Evolutionary conservation across 2,888 invertebrate species (phyloP).

Genomic region (Oscheius myriophilus): DNA sequence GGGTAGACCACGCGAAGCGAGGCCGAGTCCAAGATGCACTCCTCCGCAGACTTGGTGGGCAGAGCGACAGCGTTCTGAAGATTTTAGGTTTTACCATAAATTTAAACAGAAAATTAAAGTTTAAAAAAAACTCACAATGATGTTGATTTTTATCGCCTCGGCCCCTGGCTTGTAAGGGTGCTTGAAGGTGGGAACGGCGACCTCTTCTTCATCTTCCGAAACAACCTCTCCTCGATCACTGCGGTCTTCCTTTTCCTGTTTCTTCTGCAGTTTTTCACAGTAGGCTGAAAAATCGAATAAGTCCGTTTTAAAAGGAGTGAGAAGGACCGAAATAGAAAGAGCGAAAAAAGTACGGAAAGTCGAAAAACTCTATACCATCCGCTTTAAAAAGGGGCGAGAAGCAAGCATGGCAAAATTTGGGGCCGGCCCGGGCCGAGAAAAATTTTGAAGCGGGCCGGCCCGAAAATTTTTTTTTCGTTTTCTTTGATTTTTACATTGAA

Average conservation of each 20-base stretch:
- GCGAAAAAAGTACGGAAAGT: background rate
- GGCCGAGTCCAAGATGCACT: conserved; percentile 32
- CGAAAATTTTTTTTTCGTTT: too few relatives aligned
- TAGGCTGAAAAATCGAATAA: conserved; percentile 40
- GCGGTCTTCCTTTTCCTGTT: conserved; percentile 44
- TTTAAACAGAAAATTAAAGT: conserved; percentile 16
- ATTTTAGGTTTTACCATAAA: too few relatives aligned
- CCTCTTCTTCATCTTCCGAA: conserved; percentile 37
- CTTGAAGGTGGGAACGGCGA: conserved; percentile 32
- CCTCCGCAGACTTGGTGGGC: conserved; percentile 26
- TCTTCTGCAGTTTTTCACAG: conserved; percentile 43
- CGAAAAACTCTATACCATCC: too few relatives aligned
- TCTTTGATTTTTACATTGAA: too few relatives aligned
- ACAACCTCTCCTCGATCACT: conserved; percentile 43
- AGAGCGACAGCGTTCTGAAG: conserved; percentile 25
- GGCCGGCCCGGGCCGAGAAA: too few relatives aligned
- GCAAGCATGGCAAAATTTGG: too few relatives aligned
- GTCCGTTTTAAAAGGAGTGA: background rate
- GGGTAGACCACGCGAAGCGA: conserved; percentile 55
- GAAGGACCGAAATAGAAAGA: background rate
- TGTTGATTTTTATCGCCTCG: conserved; percentile 49
- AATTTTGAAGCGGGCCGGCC: too few relatives aligned
- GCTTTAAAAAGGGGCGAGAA: too few relatives aligned
- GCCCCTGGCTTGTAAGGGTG: conserved; percentile 12
- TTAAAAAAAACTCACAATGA: conserved; percentile 33